Conservation (phyloP, 2,888 invertebrate genomes). For the Drosophila incognita region DNA sequence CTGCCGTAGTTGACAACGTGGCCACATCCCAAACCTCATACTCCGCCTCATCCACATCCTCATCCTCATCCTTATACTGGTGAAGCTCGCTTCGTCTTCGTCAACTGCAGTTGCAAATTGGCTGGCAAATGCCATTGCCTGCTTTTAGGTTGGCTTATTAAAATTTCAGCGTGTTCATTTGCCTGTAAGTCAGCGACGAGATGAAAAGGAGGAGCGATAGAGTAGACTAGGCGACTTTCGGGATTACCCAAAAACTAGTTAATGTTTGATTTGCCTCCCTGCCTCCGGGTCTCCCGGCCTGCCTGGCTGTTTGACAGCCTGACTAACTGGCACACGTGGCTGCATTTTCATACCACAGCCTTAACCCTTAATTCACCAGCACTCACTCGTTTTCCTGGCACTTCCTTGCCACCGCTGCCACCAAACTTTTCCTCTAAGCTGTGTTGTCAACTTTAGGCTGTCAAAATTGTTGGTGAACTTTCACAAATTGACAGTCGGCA, state of each 20-base stretch:
- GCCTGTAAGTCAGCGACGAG: slow-evolving; percentile 53
- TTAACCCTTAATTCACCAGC: slow-evolving; percentile 1
- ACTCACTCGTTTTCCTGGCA: neutral
- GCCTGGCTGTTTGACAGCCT: slow-evolving; percentile 6
- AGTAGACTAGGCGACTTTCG: slow-evolving; percentile 46
- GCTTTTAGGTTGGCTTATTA: slow-evolving; percentile 81
- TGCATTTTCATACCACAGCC: slow-evolving; percentile 49
- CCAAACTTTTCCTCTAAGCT: slow-evolving; percentile 28
- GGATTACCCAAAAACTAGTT: slow-evolving; percentile 74
- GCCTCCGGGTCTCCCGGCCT: slow-evolving; percentile 26
- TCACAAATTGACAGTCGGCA: slow-evolving; percentile 19
- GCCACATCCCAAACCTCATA: slow-evolving; percentile 45
- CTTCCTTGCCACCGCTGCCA: neutral
- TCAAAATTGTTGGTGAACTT: slow-evolving; percentile 42
- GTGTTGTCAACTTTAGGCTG: slow-evolving; percentile 46
- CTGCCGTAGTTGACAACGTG: slow-evolving; percentile 46
- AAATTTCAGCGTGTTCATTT: slow-evolving; percentile 79
- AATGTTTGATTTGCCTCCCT: slow-evolving; percentile 70
- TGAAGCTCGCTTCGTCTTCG: slow-evolving; percentile 50
- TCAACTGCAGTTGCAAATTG: slow-evolving; percentile 75
- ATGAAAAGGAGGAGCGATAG: slow-evolving; percentile 11
- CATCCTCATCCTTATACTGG: slow-evolving; percentile 33
- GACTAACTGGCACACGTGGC: slow-evolving; percentile 60
- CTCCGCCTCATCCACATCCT: slow-evolving; percentile 9
- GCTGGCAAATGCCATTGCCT: slow-evolving; percentile 77